These are phyloP conservation scores for Sebastes vulpes DNA, from an alignment of 2,797 vertebrate genomes.

Conservation along the genomic window DNA sequence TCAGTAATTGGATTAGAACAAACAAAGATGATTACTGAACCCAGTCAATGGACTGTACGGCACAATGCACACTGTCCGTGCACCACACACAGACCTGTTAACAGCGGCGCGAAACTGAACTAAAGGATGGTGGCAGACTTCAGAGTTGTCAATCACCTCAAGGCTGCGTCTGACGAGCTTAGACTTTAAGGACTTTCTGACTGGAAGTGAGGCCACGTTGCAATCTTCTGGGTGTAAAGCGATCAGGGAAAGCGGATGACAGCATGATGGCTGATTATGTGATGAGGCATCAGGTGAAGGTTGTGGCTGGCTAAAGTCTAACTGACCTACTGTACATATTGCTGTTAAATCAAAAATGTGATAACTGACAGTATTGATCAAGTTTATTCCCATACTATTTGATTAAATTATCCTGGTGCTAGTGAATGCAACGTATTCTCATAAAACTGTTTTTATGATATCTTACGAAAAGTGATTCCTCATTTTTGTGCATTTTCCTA, in stretches of 20 bases:
- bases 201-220: slow-evolving; percentile 3
- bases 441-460: neutral
- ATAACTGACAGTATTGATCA: neutral
- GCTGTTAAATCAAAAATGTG: neutral
- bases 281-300: slow-evolving; percentile 26
- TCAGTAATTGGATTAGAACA: slow-evolving; percentile 40
- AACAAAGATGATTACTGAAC: slow-evolving; percentile 23
- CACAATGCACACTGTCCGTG: neutral
- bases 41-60: neutral
- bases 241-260: slow-evolving; percentile 22
- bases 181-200: slow-evolving; percentile 41
- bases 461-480: neutral
- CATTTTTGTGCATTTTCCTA: neutral
- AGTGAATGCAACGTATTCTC: neutral
- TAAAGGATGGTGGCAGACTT: slow-evolving; percentile 2
- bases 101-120: slow-evolving; percentile 1
- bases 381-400: neutral
- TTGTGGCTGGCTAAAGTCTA: neutral
- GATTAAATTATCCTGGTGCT: neutral
- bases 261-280: slow-evolving; percentile 29
- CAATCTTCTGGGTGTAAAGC: slow-evolving; percentile 21
- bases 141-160: slow-evolving; percentile 35
- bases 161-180: slow-evolving; percentile 10
- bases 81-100: neutral
- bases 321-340: neutral